These are phyloP conservation scores for Percopsis omiscomaycus DNA, from an alignment of 2,797 vertebrate genomes.

Conservation along the genomic window DNA sequence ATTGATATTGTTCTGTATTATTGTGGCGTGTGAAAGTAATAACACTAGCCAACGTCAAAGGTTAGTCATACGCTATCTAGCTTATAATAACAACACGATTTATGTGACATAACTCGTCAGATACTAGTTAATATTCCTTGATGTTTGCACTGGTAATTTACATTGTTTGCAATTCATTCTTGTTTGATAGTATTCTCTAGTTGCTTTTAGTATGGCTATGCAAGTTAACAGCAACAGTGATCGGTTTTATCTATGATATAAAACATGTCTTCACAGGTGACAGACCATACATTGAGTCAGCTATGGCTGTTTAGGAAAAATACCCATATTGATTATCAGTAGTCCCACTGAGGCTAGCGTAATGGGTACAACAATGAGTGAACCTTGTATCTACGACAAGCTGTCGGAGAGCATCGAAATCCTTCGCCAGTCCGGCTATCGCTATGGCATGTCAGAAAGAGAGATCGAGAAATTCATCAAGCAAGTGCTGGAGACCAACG, in stretches of 20 bases:
- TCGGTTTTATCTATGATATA: too few relatives aligned
- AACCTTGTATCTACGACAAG: conserved; percentile 94
- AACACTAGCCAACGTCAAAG: background rate
- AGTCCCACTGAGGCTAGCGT: conserved; percentile 12
- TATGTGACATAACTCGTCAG: too few relatives aligned
- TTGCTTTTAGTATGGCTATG: too few relatives aligned
- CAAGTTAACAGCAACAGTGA: too few relatives aligned
- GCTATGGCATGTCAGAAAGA: conserved; percentile 93
- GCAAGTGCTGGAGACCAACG: conserved; percentile 92
- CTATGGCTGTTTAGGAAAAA: conserved; percentile 6
- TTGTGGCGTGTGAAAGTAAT: background rate
- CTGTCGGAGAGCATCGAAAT: conserved; percentile 92
- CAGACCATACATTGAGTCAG: conserved; percentile 27
- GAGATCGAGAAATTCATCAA: conserved; percentile 95
- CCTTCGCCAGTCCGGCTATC: conserved; percentile 90
- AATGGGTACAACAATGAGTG: conserved; percentile 89
- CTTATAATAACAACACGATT: too few relatives aligned
- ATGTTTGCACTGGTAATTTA: too few relatives aligned
- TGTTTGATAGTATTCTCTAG: too few relatives aligned
- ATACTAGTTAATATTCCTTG: too few relatives aligned
- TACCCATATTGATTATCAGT: conserved; percentile 3
- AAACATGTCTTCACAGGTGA: conserved; percentile 21
- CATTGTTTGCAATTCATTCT: too few relatives aligned
- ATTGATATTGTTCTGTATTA: background rate
- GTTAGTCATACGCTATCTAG: too few relatives aligned